phyloP scores from a whole-genome alignment of 2,888 invertebrate genomes.

The Lapara coniferarum region DNA sequence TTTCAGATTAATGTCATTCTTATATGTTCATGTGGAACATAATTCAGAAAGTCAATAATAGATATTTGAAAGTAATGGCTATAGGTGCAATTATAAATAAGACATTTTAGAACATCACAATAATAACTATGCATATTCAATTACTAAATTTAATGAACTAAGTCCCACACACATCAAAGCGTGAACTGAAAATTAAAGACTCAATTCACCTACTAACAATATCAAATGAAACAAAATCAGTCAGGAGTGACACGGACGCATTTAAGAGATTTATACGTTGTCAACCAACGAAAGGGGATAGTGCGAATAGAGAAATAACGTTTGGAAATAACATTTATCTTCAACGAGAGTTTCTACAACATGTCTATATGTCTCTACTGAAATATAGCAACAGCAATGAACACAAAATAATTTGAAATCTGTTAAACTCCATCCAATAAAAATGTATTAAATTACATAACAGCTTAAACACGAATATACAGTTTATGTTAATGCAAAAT shows the following conservation, averaged over 20 bases:
- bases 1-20: too few relatives aligned
- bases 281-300: constrained; percentile 3
- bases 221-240: constrained; percentile 21
- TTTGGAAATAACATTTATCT: constrained; percentile 4
- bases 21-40: not conserved
- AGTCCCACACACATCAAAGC: constrained; percentile 23
- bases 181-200: constrained; percentile 19
- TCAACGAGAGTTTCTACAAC: not conserved
- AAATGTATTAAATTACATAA: not conserved
- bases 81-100: constrained; percentile 3
- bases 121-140: constrained; percentile 8
- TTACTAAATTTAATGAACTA: constrained; percentile 12
- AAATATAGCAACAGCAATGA: not conserved
- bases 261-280: constrained; percentile 16
- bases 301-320: constrained; percentile 14
- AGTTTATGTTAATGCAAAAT: too few relatives aligned
- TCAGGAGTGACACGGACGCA: constrained; percentile 14
- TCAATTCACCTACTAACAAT: constrained; percentile 15
- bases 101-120: constrained; percentile 9
- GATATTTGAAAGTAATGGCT: not conserved
- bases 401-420: too few relatives aligned
- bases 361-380: not conserved
- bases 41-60: constrained; percentile 5
- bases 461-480: not conserved
- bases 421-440: too few relatives aligned